Base-by-base conservation (phyloP, 2,888 invertebrate species). In the Perithous albicinctus region DNA sequence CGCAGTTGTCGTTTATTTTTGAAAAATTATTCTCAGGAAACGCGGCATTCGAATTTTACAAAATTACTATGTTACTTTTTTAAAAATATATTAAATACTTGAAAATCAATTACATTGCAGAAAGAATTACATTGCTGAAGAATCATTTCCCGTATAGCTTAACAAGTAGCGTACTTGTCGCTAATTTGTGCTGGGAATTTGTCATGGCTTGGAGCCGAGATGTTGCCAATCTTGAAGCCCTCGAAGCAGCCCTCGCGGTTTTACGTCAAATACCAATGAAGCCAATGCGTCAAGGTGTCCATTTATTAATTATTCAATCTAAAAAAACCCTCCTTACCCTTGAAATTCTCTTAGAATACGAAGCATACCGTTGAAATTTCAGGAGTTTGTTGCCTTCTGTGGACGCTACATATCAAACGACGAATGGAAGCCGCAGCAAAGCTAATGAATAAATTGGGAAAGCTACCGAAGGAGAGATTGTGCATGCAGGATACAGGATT, bases 181-280 rank as follows among this genome's bases (percentile, higher is more conserved):
- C 97, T 12, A 97, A 98, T 91, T 96, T 98, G 94, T 95, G 96
- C 85, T 98, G 98, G 98, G 98, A 98, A 92, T 98, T 97, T 91
- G 96, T 97, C 72, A 95, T 97, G 85, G 95, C 95, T 69, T 99
- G 98, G 98, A 96, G 97, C 89, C 97, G 96, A 91, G 95, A 96
- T 85, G 94, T 96, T 81, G 94, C 95, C 56, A 94, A 94, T 83
- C 93, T 96, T 4, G 93, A 94, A 12, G 94, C 95, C 86, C 94
- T 98, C 38, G 94, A 95, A 84, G 95, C 96, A n/a, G 96, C 97
- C 0, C 88, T 98, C 4, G 93, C 93, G 69, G 97, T 96, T 90
- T 93, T 98, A 64, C 94, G 94, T 70, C 93, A 94, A 84, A 95
- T 97, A 88, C 94, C 95, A 15, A 95, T 96, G 91, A 93, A 94